Evolutionary conservation across 2,797 vertebrate genomes (phyloP), one percentile per base, ranked within the genome.

Genomic region (Tapirus indicus): DNA sequence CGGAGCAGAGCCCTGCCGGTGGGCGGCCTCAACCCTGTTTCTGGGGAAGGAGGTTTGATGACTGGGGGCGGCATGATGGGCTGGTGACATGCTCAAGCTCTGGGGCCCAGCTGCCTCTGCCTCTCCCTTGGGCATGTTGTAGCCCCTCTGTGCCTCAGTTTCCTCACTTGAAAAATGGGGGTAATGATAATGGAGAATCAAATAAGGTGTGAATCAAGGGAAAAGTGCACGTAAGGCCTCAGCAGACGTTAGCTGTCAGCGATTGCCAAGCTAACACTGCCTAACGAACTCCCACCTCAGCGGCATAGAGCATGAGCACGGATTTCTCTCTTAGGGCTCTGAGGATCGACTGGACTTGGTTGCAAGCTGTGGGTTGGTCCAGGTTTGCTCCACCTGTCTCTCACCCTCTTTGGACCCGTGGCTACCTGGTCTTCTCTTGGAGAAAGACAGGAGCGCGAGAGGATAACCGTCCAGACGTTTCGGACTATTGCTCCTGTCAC

Each of bases 271-370:
- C 41, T n/a, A 17, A n/a, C 60, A 20, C 90, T 6, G 1, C 3
- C 10, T 25, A 25, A 54, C 89, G n/a, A 74, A 52, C 52, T 9
- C 77, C 13, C 23, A 8, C 14, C 69, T 47, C 44, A 7, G 56
- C 0, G 29, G 44, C 27, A 20, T 0, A 1, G 10, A 52, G 27
- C n/a, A 8, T 1, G 21, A 64, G 66, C 13, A 4, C 1, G 4
- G 2, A 8, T 21, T 27, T 38, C 86, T 27, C 7, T 29, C 11
- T 41, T 2, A 1, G 0, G 3, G 6, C 27, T 17, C 23, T 13
- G 49, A 29, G 16, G 29, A 18, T n/a, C 1, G 0, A 6, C 17
- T 4, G 23, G 75, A 25, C 41, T 69, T 14, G n/a, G 41, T 44
- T 44, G 47, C n/a, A 7, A 52, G 52, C 12, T 23, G n/a, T n/a